Evolutionary conservation across 2,797 vertebrate genomes (phyloP), one percentile per base, ranked within the genome.

Genomic region (Girardinus metallicus): DNA sequence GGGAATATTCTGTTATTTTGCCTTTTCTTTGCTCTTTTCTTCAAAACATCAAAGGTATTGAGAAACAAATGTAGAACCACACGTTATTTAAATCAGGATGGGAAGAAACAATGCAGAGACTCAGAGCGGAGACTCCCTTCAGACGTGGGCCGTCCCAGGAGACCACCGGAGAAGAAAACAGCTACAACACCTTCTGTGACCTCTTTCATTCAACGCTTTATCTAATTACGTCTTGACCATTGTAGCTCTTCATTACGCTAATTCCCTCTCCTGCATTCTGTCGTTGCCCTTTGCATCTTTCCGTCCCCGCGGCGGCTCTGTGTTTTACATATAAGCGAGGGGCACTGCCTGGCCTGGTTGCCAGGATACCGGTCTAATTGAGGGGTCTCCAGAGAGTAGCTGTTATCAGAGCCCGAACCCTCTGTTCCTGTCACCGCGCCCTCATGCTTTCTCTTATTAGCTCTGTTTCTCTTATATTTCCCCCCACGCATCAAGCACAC

Each of bases 341-440:
- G 93, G 91, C 87, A 92, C 93, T 92, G 93, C 82, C 93, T 92
- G 85, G 87, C 82, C 89, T 64, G 91, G 96, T 96, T 96, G 95
- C 96, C 92, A 95, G 92, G 96, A 94, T 94, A 96, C 96, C 83
- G 79, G 91, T 89, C 94, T 96, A 96, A 96, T 95, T 94, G 91
- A 95, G 92, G 85, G 92, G 95, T 89, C 95, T 94, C 95, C 82
- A 49, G 95, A 94, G 96, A 95, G 85, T 83, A 68, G 76, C 87
- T 91, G 91, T 90, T 94, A 95, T 94, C 94, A 90, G 91, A 92
- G 91, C 49, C 86, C 86, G 89, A 93, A 87, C 86, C 84, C 90
- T 88, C 82, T 83, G 87, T 87, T 92, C 88, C 5, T 81, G 83
- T 85, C 49, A 76, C 83, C 5, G n/a, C 80, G n/a, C 80, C 79